Evolutionary conservation across 30 jellyfish, hydroid and myxozoan genomes (phyloP).

Genomic region (Cassiopea xamachana): DNA sequence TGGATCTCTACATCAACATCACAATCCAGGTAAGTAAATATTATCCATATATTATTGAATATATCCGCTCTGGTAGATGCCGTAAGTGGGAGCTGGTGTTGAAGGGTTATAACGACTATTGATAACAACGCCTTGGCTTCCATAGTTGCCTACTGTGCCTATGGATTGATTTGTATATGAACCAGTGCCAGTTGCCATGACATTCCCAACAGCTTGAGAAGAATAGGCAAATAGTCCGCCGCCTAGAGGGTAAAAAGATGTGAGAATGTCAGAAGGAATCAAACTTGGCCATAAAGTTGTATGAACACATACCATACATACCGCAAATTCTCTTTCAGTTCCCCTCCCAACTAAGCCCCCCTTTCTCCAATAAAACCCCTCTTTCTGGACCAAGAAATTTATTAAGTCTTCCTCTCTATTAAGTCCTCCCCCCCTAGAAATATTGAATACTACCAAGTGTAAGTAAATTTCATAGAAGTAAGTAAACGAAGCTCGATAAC

Average conservation of each 20-base stretch:
- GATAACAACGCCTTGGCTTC: conserved; percentile 8
- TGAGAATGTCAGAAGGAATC: no score
- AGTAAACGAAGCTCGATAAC: no score
- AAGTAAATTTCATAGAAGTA: no score
- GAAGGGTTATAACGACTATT: conserved; percentile 41
- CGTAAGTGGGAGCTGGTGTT: conserved; percentile 23
- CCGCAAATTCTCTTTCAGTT: no score
- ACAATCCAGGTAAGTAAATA: background rate
- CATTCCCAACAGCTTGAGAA: conserved; percentile 95
- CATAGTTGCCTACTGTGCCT: conserved; percentile 14
- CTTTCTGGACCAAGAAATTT: no score
- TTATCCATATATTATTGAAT: background rate
- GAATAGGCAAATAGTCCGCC: conserved; percentile 97
- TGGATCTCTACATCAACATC: background rate
- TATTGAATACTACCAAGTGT: no score
- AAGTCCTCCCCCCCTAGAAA: no score
- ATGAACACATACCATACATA: no score
- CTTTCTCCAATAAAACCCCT: no score
- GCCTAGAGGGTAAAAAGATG: conserved; percentile 30
- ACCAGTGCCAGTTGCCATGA: conserved; percentile 97
- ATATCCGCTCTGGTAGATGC: conserved; percentile 40
- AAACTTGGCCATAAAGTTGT: no score
- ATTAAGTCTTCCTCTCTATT: no score
- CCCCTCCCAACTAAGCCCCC: no score
- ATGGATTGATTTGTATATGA: conserved; percentile 43